A percentile compares a stretch with the other conserved stretches of the same genome.
Evolutionary conservation across 2,888 invertebrate genomes (phyloP).

Genomic region (Liopterus haemorrhoidalis): DNA sequence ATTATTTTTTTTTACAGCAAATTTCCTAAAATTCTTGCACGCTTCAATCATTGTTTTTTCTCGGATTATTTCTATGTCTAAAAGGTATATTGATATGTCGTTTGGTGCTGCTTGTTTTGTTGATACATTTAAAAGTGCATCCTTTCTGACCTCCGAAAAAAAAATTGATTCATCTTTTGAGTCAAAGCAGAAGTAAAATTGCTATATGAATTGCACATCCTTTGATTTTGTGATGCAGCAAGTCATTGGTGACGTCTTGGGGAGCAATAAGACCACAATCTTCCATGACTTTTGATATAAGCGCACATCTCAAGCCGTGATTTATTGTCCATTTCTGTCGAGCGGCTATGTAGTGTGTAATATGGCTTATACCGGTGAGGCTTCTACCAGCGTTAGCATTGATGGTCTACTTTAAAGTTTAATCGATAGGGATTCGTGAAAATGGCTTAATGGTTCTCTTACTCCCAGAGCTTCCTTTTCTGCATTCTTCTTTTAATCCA

Average conservation of each 20-base stretch:
- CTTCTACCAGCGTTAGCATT: conserved; percentile 30
- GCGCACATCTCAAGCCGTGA: conserved; percentile 26
- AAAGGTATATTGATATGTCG: conserved; percentile 17
- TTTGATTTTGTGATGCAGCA: conserved; percentile 19
- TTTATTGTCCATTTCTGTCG: conserved; percentile 36
- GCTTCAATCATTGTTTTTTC: conserved; percentile 1
- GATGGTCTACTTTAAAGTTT: conserved; percentile 28
- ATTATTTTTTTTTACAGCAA: not conserved
- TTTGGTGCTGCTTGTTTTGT: conserved; percentile 23
- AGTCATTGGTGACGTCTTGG: conserved; percentile 29
- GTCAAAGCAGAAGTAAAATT: conserved; percentile 7
- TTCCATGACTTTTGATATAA: conserved; percentile 28
- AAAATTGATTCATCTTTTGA: conserved; percentile 25
- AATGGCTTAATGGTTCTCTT: conserved; percentile 30
- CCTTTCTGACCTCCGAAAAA: conserved; percentile 12
- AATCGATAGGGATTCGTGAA: conserved; percentile 28
- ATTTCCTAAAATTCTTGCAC: conserved; percentile 9
- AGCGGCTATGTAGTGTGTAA: conserved; percentile 32
- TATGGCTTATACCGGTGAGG: conserved; percentile 29
- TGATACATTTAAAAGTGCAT: conserved; percentile 25
- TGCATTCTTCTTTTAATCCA: conserved; percentile 27
- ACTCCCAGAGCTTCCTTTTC: conserved; percentile 23
- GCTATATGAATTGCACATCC: conserved; percentile 7
- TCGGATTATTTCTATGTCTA: conserved; percentile 20
- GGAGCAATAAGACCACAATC: conserved; percentile 22